Conservation (phyloP, 2,888 invertebrate genomes). For the Gari tellinella region DNA sequence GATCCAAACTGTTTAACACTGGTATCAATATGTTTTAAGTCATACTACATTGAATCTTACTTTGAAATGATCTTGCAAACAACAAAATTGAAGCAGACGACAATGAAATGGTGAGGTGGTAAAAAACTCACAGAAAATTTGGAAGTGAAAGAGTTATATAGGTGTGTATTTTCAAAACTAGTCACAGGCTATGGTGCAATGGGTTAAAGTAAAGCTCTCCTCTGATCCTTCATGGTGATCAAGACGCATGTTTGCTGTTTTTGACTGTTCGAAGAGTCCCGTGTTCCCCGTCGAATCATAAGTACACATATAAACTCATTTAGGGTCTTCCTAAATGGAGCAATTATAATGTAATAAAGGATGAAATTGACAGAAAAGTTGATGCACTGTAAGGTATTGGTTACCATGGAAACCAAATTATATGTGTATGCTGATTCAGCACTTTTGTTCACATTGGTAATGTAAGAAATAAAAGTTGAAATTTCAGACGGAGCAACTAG, state of each 20-base stretch:
- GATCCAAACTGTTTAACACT: too few relatives aligned
- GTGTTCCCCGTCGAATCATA: conserved; percentile 42
- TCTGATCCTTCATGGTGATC: conserved; percentile 61
- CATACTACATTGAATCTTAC: too few relatives aligned
- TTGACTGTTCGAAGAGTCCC: conserved; percentile 62
- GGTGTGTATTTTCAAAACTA: too few relatives aligned
- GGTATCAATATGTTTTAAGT: too few relatives aligned
- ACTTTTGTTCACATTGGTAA: conserved; percentile 47
- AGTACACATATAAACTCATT: conserved; percentile 69
- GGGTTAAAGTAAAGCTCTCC: conserved; percentile 39
- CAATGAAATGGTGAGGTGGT: too few relatives aligned
- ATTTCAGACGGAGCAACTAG: conserved; percentile 79
- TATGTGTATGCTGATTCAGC: conserved; percentile 38
- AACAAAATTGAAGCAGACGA: too few relatives aligned
- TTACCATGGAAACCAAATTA: conserved; percentile 83
- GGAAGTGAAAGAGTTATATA: too few relatives aligned
- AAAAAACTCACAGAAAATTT: too few relatives aligned
- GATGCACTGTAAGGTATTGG: conserved; percentile 90
- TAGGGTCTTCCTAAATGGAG: conserved; percentile 89
- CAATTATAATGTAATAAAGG: conserved; percentile 91
- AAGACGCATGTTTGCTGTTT: conserved; percentile 68
- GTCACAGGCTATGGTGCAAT: background rate
- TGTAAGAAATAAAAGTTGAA: conserved; percentile 68
- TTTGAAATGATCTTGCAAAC: too few relatives aligned
- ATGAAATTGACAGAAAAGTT: conserved; percentile 92